Evolutionary conservation across 2,113 vertebrate species (phyloP).

Genomic region (Gambusia affinis): DNA sequence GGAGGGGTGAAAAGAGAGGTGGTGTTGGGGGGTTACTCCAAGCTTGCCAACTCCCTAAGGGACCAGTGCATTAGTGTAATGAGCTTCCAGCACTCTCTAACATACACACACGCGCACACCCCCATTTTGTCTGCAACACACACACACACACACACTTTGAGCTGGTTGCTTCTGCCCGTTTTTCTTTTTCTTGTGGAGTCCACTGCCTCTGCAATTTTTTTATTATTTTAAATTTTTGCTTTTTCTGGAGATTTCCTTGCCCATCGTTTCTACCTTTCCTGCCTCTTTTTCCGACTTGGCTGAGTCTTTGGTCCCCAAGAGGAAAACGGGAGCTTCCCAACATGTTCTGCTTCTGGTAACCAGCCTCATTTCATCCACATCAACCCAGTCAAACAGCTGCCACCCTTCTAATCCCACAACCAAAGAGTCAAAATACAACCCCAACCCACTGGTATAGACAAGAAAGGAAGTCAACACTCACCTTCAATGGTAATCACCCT

Average conservation of each 20-base stretch:
- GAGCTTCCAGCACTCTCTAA: slow-evolving; percentile 60
- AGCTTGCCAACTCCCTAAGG: slow-evolving; percentile 68
- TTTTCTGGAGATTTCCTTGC: background rate
- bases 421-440: slow-evolving; percentile 3
- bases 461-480: slow-evolving; percentile 64
- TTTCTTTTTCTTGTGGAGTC: slow-evolving; percentile 8
- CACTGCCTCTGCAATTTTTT: background rate
- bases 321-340: slow-evolving; percentile 10
- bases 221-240: background rate
- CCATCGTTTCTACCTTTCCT: background rate
- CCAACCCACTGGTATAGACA: slow-evolving; percentile 9
- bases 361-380: slow-evolving; percentile 15
- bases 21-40: slow-evolving; percentile 28
- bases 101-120: slow-evolving; percentile 1
- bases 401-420: slow-evolving; percentile 12
- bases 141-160: slow-evolving; percentile 28
- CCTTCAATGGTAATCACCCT: slow-evolving; percentile 69
- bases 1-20: slow-evolving; percentile 36
- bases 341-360: slow-evolving; percentile 24
- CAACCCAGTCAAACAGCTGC: slow-evolving; percentile 1
- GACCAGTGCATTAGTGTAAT: slow-evolving; percentile 80
- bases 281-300: background rate
- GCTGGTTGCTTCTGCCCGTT: slow-evolving; percentile 21
- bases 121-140: slow-evolving; percentile 1
- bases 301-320: background rate